phyloP scores from a whole-genome alignment of 2,797 vertebrate genomes.

The Danionella dracula region DNA sequence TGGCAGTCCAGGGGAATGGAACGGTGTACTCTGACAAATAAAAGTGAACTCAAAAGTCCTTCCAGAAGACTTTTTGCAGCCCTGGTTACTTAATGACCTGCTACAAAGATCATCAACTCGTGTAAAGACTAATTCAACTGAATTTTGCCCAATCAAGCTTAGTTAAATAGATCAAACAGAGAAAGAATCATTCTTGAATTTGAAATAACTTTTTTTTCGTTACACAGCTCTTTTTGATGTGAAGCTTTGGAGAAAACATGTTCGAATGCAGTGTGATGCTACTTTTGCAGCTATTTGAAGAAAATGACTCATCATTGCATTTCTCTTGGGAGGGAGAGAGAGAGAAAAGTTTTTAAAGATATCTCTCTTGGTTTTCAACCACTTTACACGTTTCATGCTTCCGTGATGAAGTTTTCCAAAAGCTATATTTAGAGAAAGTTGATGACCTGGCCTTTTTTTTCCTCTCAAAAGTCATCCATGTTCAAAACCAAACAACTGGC shows the following conservation, averaged over 20 bases:
- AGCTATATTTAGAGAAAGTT: neutral
- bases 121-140: neutral
- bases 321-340: neutral
- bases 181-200: neutral
- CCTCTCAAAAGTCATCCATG: neutral
- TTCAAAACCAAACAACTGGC: neutral
- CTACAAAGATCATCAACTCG: neutral
- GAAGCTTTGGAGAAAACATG: neutral
- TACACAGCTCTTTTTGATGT: neutral
- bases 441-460: neutral
- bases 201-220: neutral
- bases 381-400: too few species aligned
- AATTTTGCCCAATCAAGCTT: neutral
- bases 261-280: neutral
- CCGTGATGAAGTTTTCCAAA: too few species aligned
- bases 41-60: neutral
- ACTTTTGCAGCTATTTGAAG: constrained; percentile 5
- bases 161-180: neutral
- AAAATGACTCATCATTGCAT: constrained; percentile 1
- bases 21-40: neutral
- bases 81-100: neutral
- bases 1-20: neutral
- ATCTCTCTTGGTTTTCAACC: neutral
- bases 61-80: neutral
- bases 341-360: neutral